Conservation (phyloP, 2,797 vertebrate species). For the Kryptolebias ocellatus region DNA sequence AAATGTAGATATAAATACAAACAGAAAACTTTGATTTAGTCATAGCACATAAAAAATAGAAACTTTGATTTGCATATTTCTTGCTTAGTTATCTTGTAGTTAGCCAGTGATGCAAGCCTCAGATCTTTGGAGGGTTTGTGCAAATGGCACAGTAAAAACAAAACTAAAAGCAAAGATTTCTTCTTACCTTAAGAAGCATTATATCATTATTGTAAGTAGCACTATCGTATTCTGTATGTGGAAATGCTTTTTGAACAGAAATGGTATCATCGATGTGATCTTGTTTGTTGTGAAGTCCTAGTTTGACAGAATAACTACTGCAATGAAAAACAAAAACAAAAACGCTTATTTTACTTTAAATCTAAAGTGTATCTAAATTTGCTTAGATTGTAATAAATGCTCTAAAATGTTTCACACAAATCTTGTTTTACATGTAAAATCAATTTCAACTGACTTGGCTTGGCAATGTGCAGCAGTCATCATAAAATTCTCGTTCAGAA, state of each 20-base stretch:
- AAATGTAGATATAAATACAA: background rate
- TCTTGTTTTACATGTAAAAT: too few species aligned
- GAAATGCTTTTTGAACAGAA: background rate
- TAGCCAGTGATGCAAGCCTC: background rate
- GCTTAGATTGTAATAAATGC: background rate
- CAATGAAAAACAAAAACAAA: background rate
- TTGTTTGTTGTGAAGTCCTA: slow-evolving; percentile 44
- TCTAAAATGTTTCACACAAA: too few species aligned
- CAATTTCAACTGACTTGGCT: slow-evolving; percentile 38
- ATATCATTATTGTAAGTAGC: slow-evolving; percentile 25
- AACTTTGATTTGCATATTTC: background rate
- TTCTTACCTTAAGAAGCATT: slow-evolving; percentile 73
- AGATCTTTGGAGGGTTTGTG: background rate
- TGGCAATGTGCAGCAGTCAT: slow-evolving; percentile 73
- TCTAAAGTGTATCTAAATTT: background rate
- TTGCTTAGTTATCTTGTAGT: too few species aligned
- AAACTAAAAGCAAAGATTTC: background rate
- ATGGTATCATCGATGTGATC: rapidly evolving
- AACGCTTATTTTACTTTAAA: background rate
- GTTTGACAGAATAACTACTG: background rate
- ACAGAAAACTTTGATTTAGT: background rate
- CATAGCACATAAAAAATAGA: background rate
- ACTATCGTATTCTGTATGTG: background rate
- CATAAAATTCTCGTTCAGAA: slow-evolving; percentile 70
- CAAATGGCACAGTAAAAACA: background rate